Percentiles rank a stretch among this genome's conserved stretches.
Conservation (phyloP, 2,797 vertebrate genomes). For the Alauda arvensis region DNA sequence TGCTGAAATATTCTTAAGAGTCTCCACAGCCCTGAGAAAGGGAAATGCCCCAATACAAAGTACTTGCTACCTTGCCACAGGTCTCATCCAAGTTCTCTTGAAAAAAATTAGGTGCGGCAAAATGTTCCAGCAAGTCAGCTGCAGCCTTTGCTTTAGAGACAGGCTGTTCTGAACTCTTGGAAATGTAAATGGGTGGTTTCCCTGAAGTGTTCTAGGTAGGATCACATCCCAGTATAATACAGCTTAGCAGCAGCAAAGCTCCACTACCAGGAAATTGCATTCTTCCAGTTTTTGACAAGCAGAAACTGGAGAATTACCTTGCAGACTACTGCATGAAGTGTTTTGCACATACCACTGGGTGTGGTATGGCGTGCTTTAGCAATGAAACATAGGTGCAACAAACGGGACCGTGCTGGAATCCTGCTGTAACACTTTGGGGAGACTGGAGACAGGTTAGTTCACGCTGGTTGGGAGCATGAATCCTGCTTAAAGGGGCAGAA, state of each 20-base stretch:
- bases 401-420: neutral
- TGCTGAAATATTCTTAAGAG: neutral
- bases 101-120: neutral
- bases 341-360: neutral
- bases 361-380: neutral
- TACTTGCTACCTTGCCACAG: neutral
- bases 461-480: neutral
- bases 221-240: neutral
- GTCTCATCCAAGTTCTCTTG: neutral
- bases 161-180: neutral
- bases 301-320: neutral
- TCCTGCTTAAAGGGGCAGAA: constrained; percentile 7
- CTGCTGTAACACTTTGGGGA: neutral
- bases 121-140: neutral
- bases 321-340: neutral
- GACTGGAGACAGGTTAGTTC: neutral
- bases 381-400: neutral
- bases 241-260: neutral
- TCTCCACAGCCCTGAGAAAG: neutral
- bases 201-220: neutral
- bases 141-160: neutral
- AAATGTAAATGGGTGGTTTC: neutral
- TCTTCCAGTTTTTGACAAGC: neutral
- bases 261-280: neutral
- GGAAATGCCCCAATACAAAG: neutral